Base-by-base conservation (phyloP, 1,140 invertebrate species). In the Dolichoris vasculosae region DNA sequence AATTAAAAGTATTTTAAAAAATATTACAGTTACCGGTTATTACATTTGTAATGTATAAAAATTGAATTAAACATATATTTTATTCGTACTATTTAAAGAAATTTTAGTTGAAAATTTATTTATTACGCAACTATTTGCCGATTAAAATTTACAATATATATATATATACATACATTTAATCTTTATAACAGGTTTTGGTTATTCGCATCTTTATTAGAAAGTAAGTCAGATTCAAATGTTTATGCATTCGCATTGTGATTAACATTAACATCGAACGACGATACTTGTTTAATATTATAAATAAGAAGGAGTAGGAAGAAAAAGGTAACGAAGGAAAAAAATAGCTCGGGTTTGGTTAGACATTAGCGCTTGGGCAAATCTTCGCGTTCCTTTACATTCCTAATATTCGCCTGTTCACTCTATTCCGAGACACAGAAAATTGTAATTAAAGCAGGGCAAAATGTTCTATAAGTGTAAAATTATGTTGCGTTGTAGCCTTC, bases 381-480 rank as follows among this genome's bases (percentile, higher is more conserved):
- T 76, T 11, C 59, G 46, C n/a, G 38, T 8, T 59, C 0, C 46
- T 83, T 59, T 79, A 80, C 30, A 35, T 75, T 59, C 38, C 15
- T 59, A 23, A 63, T 80, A 51, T 30, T 40, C 48, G n/a, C 11
- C 17, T n/a, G 15, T 46, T 15, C 46, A 32, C 1, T 23, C 23
- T 2, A 15, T 73, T 59, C 35, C 48, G 59, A 40, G 35, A 15
- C 46, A 35, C 76, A 75, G 83, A 78, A 85, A 85, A 85, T 67
- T 73, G 77, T 75, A 80, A 85, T 85, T 80, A 80, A 38, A 85
- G 67, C 67, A 73, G 8, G 30, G 35, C 67, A 77, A 80, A 80
- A 80, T 80, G 48, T 85, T 71, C 38, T 77, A 85, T 80, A 85
- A 85, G 83, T 80, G 35, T 69, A 76, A 80, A 73, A 85, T 85